Percentiles rank a stretch among this genome's conserved stretches.
These are phyloP conservation scores for Drosophila elegans DNA, from an alignment of 1,140 invertebrate species.

Conservation along the genomic window DNA sequence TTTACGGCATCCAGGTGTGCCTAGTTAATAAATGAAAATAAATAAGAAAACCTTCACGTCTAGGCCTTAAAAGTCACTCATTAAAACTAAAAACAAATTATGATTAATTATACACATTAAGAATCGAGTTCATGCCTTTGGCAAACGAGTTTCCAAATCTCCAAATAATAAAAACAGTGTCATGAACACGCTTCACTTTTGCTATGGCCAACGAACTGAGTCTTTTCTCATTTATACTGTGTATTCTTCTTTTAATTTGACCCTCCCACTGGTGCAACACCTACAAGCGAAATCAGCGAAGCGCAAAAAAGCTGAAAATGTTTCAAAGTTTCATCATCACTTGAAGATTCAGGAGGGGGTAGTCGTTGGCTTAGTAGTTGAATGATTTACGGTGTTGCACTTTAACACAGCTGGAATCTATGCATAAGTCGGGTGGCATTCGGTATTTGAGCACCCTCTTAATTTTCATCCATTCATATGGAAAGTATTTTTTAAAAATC, in stretches of 20 bases:
- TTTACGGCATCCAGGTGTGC: slow-evolving; percentile 70
- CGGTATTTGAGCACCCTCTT: slow-evolving; percentile 1
- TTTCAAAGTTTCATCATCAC: slow-evolving; percentile 72
- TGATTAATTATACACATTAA: slow-evolving; percentile 78
- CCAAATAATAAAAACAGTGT: slow-evolving; percentile 72
- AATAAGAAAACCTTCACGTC: slow-evolving; percentile 21
- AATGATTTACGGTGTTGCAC: slow-evolving; percentile 61
- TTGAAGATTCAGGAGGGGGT: slow-evolving; percentile 7
- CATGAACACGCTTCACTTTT: slow-evolving; percentile 68
- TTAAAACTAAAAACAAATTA: slow-evolving; percentile 75
- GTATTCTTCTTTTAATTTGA: slow-evolving; percentile 68
- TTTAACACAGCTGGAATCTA: slow-evolving; percentile 53
- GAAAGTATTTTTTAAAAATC: slow-evolving; percentile 18
- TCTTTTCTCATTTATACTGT: slow-evolving; percentile 49
- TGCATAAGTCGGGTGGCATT: slow-evolving; percentile 22
- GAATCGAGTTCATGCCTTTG: slow-evolving; percentile 77
- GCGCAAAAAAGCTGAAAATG: slow-evolving; percentile 76
- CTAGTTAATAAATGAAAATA: not conserved
- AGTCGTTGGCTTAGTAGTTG: slow-evolving; percentile 14
- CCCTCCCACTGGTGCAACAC: slow-evolving; percentile 58
- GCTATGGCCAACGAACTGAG: slow-evolving; percentile 63
- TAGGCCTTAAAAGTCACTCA: slow-evolving; percentile 49
- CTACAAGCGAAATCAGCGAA: slow-evolving; percentile 72
- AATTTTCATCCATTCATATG: slow-evolving; percentile 12
- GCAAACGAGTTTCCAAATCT: slow-evolving; percentile 72